phyloP scores from a whole-genome alignment of 2,113 vertebrate species.

The Scartelaos histophorus region DNA sequence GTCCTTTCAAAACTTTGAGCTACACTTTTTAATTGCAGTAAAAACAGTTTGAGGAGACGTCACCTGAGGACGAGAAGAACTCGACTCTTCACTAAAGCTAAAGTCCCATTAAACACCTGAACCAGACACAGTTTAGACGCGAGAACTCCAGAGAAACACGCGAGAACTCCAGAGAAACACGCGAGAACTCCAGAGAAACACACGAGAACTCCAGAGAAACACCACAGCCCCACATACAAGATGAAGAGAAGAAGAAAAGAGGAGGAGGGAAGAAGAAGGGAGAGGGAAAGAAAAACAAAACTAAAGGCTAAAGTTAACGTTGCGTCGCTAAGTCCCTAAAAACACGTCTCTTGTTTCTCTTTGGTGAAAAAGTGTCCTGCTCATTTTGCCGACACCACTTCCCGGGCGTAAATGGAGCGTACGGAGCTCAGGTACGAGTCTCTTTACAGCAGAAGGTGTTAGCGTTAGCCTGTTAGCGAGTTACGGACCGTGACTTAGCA shows the following conservation, averaged over 20 bases:
- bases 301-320: constrained; percentile 21
- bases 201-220: too few species aligned
- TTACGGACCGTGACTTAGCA: constrained; percentile 49
- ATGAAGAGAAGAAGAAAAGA: neutral
- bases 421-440: constrained; percentile 33
- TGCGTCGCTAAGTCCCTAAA: constrained; percentile 21
- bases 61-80: too few species aligned
- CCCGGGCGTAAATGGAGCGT: constrained; percentile 32
- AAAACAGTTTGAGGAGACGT: constrained; percentile 22
- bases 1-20: constrained; percentile 22
- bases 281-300: neutral
- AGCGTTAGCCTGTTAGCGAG: constrained; percentile 52
- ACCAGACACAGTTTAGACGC: constrained; percentile 79
- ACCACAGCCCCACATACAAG: constrained; percentile 33
- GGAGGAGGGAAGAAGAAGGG: neutral
- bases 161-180: too few species aligned
- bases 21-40: constrained; percentile 54
- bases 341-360: neutral
- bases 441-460: constrained; percentile 17
- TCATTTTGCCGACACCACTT: constrained; percentile 35
- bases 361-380: neutral
- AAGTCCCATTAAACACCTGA: constrained; percentile 83
- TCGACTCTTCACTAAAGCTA: too few species aligned
- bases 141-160: constrained; percentile 80
- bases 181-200: too few species aligned